Percentiles rank a stretch among this genome's conserved stretches.
These are phyloP conservation scores for Notocelia uddmanniana DNA, from an alignment of 2,888 invertebrate species.

Conservation along the genomic window DNA sequence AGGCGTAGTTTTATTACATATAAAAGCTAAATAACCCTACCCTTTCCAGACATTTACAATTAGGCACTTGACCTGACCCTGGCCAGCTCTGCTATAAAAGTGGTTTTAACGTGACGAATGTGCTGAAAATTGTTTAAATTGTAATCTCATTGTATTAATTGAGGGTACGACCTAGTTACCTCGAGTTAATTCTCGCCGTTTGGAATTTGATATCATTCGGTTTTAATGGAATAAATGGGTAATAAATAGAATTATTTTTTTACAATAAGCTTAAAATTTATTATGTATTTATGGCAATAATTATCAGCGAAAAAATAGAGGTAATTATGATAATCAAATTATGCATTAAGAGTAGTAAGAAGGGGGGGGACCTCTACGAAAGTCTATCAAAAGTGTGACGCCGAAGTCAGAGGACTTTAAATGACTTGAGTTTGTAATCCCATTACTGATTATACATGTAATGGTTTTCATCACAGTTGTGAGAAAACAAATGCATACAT, in stretches of 20 bases:
- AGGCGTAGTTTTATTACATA: slow-evolving; percentile 25
- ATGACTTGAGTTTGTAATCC: too few species aligned
- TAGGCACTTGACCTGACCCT: slow-evolving; percentile 8
- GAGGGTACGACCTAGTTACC: neutral
- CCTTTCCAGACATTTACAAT: slow-evolving; percentile 23
- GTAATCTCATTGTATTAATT: slow-evolving; percentile 34
- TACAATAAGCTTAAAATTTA: neutral
- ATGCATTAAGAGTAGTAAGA: too few species aligned
- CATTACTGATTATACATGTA: too few species aligned
- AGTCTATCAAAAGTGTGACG: too few species aligned
- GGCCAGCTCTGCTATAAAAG: slow-evolving; percentile 13
- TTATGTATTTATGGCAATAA: neutral
- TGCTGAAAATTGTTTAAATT: slow-evolving; percentile 34
- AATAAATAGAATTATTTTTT: neutral
- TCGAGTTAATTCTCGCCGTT: neutral
- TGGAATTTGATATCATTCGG: neutral
- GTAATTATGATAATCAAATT: too few species aligned
- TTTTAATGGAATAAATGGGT: neutral
- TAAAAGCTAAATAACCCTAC: slow-evolving; percentile 33
- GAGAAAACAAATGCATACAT: too few species aligned
- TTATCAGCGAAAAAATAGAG: neutral
- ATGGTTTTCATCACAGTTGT: too few species aligned
- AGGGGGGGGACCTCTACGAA: too few species aligned
- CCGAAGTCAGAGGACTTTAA: too few species aligned
- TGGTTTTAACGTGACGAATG: slow-evolving; percentile 16